Conservation (phyloP, 2,797 vertebrate genomes). For the Mormyrops boulengeri region DNA sequence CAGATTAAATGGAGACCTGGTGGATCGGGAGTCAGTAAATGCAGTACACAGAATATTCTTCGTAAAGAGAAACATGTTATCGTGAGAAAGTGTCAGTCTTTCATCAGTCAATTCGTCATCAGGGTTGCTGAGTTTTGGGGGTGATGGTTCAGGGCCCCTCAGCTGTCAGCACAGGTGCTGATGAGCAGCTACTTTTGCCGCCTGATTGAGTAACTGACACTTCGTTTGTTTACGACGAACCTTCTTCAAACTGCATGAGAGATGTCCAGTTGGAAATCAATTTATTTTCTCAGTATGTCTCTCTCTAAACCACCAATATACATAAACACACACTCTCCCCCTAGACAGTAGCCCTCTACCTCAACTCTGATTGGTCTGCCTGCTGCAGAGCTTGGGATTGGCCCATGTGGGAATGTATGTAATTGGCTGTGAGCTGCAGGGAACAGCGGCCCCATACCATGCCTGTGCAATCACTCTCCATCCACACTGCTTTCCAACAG, state of each 20-base stretch:
- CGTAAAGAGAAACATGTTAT: neutral
- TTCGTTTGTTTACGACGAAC: neutral
- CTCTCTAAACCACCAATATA: neutral
- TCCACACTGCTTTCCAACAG: neutral
- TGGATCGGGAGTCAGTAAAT: neutral
- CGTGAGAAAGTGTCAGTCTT: neutral
- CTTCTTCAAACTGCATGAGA: neutral
- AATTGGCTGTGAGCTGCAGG: conserved; percentile 14
- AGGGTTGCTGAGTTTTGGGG: neutral
- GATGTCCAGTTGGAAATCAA: neutral
- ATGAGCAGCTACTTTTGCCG: neutral
- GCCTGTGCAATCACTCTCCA: conserved; percentile 16
- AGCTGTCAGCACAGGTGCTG: neutral
- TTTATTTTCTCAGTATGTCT: neutral
- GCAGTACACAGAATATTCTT: neutral
- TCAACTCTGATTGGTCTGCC: neutral
- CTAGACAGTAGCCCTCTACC: neutral
- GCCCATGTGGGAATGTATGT: conserved; percentile 10
- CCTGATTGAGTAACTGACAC: neutral
- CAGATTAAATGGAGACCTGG: neutral
- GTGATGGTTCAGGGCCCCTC: neutral
- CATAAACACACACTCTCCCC: neutral
- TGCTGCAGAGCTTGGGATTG: neutral
- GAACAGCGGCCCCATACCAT: neutral
- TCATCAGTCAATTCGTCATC: neutral